A percentile compares a stretch with the other conserved stretches of the same genome.
Conservation (phyloP, 2,888 invertebrate genomes). For the Mythimna loreyi region DNA sequence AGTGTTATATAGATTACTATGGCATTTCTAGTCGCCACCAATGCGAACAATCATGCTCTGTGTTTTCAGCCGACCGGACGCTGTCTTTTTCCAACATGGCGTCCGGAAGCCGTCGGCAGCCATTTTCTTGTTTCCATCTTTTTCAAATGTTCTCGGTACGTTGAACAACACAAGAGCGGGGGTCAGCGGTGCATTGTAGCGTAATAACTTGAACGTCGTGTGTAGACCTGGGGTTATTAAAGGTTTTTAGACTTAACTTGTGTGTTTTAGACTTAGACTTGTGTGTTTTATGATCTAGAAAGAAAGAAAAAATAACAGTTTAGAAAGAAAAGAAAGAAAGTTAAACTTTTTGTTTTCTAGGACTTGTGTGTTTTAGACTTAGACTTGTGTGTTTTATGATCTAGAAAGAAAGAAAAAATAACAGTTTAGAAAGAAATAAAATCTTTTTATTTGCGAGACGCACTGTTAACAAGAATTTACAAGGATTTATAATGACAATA, state of each 20-base stretch:
- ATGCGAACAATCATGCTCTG: not conserved
- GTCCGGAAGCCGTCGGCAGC: conserved; percentile 32
- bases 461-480: too few species aligned
- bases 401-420: too few species aligned
- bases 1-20: too few species aligned
- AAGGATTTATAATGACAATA: too few species aligned
- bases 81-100: conserved; percentile 38
- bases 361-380: too few species aligned
- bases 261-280: not conserved
- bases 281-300: not conserved
- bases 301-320: too few species aligned
- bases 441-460: too few species aligned
- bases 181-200: conserved; percentile 16
- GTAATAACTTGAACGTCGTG: conserved; percentile 9
- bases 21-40: not conserved
- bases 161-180: conserved; percentile 28
- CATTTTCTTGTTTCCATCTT: conserved; percentile 37
- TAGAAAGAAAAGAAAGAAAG: too few species aligned
- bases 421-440: too few species aligned
- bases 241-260: conserved; percentile 3
- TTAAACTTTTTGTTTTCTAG: too few species aligned
- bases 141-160: conserved; percentile 36
- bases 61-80: conserved; percentile 16
- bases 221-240: not conserved
- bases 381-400: not conserved